Percentiles rank a stretch among this genome's conserved stretches.
Conservation (phyloP, 30 jellyfish, hydroid and myxozoan species). For the Aurelia aurita complex sp. Pacific region DNA sequence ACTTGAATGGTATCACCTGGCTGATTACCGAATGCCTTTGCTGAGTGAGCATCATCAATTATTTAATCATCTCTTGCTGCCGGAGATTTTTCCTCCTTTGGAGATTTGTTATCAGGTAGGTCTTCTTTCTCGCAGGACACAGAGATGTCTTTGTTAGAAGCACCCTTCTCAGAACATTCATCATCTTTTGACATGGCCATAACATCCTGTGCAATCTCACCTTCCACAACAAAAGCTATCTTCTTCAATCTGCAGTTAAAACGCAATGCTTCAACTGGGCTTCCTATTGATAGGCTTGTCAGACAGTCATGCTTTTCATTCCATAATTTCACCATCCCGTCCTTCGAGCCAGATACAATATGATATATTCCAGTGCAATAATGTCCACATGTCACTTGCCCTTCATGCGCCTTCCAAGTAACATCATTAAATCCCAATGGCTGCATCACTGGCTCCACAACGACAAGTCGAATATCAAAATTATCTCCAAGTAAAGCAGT, state of each 20-base stretch:
- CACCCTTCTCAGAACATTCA: not conserved
- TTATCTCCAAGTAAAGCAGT: conserved; percentile 38
- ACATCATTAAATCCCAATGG: conserved; percentile 38
- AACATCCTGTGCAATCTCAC: not conserved
- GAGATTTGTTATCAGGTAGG: not conserved
- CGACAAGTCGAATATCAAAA: conserved; percentile 31
- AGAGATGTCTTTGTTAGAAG: not conserved
- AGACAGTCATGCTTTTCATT: conserved; percentile 4
- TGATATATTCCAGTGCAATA: not conserved
- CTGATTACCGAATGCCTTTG: not conserved
- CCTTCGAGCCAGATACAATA: conserved; percentile 33
- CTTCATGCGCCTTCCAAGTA: conserved; percentile 46
- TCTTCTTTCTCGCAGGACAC: not conserved
- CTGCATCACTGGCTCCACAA: conserved; percentile 38
- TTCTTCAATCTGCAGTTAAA: not conserved
- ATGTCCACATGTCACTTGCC: conserved; percentile 18
- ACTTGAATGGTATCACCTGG: not conserved
- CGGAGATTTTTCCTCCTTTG: not conserved
- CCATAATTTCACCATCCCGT: conserved; percentile 44
- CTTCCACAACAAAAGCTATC: not conserved
- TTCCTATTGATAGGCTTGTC: not conserved
- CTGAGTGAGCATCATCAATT: not conserved
- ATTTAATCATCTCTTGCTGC: not conserved
- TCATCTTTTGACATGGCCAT: too few species aligned
- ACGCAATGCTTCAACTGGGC: not conserved